These are phyloP conservation scores for Melanchra persicariae DNA, from an alignment of 2,888 invertebrate genomes.

Conservation along the genomic window DNA sequence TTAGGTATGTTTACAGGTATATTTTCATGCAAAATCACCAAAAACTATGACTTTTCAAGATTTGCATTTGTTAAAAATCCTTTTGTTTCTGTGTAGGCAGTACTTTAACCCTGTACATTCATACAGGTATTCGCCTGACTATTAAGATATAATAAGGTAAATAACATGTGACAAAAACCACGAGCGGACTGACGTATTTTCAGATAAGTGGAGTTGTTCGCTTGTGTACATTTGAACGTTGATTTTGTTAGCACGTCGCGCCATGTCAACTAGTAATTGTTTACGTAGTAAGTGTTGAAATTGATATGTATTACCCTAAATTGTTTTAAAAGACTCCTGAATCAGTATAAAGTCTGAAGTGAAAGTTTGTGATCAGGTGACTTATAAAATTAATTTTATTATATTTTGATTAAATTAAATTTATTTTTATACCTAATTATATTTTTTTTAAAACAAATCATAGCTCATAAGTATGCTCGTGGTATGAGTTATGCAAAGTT, in stretches of 20 bases:
- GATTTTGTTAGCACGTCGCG: constrained; percentile 59
- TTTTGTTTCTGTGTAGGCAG: constrained; percentile 9
- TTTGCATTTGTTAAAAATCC: not conserved
- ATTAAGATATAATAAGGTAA: constrained; percentile 63
- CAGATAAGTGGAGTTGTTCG: constrained; percentile 71
- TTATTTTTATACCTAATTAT: too few relatives aligned
- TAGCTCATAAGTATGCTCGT: not conserved
- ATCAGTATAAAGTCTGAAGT: not conserved
- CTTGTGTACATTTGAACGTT: constrained; percentile 63
- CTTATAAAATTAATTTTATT: not conserved
- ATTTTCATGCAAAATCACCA: not conserved
- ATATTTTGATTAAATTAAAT: too few relatives aligned
- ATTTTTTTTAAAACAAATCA: not conserved
- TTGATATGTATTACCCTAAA: constrained; percentile 18
- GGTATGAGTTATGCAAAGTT: too few relatives aligned
- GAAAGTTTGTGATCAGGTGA: not conserved
- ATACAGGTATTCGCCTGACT: constrained; percentile 40
- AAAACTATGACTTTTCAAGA: not conserved
- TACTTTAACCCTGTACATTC: constrained; percentile 39
- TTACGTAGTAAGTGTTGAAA: constrained; percentile 57
- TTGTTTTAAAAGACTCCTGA: not conserved
- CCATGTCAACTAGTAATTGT: constrained; percentile 45
- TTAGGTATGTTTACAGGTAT: not conserved
- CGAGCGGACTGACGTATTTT: constrained; percentile 64
- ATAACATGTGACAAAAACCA: constrained; percentile 76